Evolutionary conservation across 2,113 vertebrate genomes (phyloP).

Genomic region (Heptranchias perlo): DNA sequence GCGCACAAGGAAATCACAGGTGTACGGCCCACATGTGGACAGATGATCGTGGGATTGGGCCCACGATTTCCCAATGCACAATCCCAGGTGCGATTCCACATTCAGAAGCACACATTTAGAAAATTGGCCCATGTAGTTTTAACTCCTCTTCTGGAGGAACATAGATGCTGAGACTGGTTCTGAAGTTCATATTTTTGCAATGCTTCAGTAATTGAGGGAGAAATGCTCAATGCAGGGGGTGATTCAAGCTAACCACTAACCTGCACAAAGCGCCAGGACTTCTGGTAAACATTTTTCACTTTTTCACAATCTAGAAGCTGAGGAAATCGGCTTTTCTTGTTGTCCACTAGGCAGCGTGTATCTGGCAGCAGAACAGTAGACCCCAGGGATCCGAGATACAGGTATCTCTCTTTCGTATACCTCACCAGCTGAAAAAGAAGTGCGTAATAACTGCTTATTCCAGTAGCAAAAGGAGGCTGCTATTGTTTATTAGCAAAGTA

Average conservation of each 20-base stretch:
- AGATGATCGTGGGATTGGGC: neutral
- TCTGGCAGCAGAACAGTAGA: conserved; percentile 78
- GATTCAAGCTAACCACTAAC: conserved; percentile 51
- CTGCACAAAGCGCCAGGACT: conserved; percentile 89
- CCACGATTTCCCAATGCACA: neutral
- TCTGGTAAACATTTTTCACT: conserved; percentile 74
- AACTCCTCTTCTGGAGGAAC: neutral
- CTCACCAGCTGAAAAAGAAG: conserved; percentile 68
- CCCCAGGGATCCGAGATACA: conserved; percentile 84
- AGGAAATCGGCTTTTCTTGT: conserved; percentile 69
- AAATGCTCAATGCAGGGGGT: no score
- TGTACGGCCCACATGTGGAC: neutral
- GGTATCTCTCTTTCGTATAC: conserved; percentile 83
- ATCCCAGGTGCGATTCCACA: neutral
- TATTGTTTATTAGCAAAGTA: neutral
- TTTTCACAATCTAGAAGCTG: conserved; percentile 90
- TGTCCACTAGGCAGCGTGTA: conserved; percentile 87
- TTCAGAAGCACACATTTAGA: neutral
- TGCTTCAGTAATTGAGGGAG: neutral
- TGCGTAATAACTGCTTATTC: neutral
- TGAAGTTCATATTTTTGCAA: neutral
- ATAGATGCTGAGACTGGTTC: neutral
- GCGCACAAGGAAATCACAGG: neutral
- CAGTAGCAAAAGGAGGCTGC: neutral
- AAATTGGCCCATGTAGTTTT: neutral